A percentile compares a stretch with the other conserved stretches of the same genome.
Evolutionary conservation across 2,797 vertebrate genomes (phyloP).

Genomic region (Arnoldichthys spilopterus): DNA sequence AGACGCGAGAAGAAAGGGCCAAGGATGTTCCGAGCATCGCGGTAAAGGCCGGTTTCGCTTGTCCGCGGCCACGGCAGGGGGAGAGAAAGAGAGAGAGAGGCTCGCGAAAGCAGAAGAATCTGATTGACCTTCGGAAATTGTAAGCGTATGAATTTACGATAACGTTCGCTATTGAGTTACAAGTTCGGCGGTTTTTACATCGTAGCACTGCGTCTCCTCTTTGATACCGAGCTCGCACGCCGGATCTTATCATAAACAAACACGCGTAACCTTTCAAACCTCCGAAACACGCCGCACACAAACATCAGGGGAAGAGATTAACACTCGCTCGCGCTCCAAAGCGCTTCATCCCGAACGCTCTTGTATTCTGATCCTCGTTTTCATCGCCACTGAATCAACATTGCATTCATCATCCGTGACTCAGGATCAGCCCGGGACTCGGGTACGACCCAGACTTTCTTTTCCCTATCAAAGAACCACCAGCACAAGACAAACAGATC

Average conservation of each 20-base stretch:
- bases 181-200: constrained; percentile 15
- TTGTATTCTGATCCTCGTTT: constrained; percentile 42
- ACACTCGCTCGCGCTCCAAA: constrained; percentile 13
- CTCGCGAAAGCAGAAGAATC: constrained; percentile 36
- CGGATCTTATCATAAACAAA: constrained; percentile 51
- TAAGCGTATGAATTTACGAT: constrained; percentile 32
- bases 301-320: constrained; percentile 37
- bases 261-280: constrained; percentile 35
- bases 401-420: constrained; percentile 40
- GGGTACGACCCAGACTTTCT: constrained; percentile 19
- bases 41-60: constrained; percentile 20
- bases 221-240: constrained; percentile 26
- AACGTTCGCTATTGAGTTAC: constrained; percentile 34
- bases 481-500: constrained; percentile 46
- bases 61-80: not conserved
- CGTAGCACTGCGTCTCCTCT: constrained; percentile 32
- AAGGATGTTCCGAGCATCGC: constrained; percentile 1
- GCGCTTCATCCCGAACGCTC: constrained; percentile 19
- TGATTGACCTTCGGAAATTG: constrained; percentile 35
- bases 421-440: constrained; percentile 38
- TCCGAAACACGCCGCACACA: not conserved
- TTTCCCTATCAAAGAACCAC: constrained; percentile 20
- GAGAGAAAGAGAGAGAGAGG: constrained; percentile 30
- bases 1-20: constrained; percentile 22
- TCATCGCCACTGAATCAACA: constrained; percentile 36